Conservation (phyloP, 30 jellyfish, hydroid and myxozoan genomes). For the Cassiopea xamachana region DNA sequence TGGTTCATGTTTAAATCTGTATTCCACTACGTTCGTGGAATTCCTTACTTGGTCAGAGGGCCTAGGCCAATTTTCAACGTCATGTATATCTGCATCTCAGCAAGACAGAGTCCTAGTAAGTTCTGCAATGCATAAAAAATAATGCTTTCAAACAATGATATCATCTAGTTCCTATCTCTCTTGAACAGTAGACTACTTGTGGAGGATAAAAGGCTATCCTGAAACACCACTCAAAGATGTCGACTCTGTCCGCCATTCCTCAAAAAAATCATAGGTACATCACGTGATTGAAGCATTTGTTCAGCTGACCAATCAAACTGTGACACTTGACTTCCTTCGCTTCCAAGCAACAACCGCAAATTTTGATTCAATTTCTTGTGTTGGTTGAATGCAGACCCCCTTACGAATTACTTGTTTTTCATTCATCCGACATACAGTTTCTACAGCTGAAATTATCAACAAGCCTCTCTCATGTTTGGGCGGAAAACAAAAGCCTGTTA, state of each 20-base stretch:
- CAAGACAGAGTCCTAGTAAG: background rate
- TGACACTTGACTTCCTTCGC: conserved; percentile 6
- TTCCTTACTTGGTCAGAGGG: too few species aligned
- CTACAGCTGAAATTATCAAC: too few species aligned
- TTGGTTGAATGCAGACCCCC: too few species aligned
- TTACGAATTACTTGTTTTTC: too few species aligned
- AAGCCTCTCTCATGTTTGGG: too few species aligned
- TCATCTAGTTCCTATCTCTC: background rate
- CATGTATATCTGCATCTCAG: background rate
- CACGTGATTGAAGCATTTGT: background rate
- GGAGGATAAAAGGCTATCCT: background rate
- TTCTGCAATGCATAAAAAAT: background rate
- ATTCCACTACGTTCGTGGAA: too few species aligned
- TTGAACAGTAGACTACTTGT: background rate
- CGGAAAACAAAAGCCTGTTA: too few species aligned
- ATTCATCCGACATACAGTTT: too few species aligned
- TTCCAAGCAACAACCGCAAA: too few species aligned
- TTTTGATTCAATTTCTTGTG: too few species aligned
- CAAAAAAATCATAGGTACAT: too few species aligned
- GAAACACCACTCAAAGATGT: background rate
- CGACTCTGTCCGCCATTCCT: conserved; percentile 23
- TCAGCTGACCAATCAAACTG: conserved; percentile 25
- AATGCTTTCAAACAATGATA: background rate
- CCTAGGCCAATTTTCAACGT: too few species aligned
- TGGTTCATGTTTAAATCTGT: background rate